Evolutionary conservation across 2,113 vertebrate genomes (phyloP).

Genomic region (Corythaeola cristata): DNA sequence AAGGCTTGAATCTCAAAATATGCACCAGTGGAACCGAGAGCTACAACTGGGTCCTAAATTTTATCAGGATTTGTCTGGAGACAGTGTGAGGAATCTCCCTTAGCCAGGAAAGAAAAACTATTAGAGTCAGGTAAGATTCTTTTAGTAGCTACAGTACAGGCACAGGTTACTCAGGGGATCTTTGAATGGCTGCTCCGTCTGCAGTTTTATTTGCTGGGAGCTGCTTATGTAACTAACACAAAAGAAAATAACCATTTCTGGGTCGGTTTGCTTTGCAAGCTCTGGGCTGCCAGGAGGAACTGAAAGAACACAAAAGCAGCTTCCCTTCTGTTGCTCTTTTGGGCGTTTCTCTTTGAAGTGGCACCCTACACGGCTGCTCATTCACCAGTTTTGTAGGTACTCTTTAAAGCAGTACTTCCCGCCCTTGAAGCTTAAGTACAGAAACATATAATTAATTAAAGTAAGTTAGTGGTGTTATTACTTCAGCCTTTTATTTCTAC

Average conservation of each 20-base stretch:
- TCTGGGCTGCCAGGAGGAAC: neutral
- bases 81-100: neutral
- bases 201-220: neutral
- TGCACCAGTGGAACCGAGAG: neutral
- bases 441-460: slow-evolving; percentile 41
- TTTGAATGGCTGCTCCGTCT: neutral
- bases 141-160: neutral
- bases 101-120: neutral
- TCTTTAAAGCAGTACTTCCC: neutral
- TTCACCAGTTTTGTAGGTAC: neutral
- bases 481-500: slow-evolving; percentile 32
- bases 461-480: neutral
- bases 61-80: neutral
- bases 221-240: neutral
- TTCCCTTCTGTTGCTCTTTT: slow-evolving; percentile 5
- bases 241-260: neutral
- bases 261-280: neutral
- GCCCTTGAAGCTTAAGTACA: neutral
- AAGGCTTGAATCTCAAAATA: neutral
- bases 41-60: neutral
- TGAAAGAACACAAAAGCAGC: slow-evolving; percentile 17
- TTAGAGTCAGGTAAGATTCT: neutral
- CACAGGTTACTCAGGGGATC: neutral
- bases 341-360: slow-evolving; percentile 29
- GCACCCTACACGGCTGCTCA: slow-evolving; percentile 7